Evolutionary conservation across 1,140 invertebrate genomes (phyloP), one percentile per base, ranked within the genome.

Genomic region (Papilio xuthus): DNA sequence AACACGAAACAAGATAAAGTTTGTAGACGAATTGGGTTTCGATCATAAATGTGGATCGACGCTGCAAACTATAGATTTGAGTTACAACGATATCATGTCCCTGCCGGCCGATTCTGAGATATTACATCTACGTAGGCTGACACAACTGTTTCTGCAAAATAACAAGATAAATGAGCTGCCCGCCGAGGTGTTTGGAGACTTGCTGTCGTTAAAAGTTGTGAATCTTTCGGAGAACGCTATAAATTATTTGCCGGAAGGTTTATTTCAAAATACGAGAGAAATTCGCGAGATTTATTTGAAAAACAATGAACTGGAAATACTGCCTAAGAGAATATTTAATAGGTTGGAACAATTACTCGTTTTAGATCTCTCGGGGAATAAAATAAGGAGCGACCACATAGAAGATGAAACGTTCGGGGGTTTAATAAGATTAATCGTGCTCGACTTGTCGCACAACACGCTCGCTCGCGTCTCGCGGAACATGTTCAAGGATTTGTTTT

Each of bases 401-500:
- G 95, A 96, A 85, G 95, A 95, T 85, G 95, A 95, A 84, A 96
- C 96, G 81, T 96, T 97, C 85, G 93, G 95, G 71, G 96, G 96
- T 80, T 94, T 97, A 75, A 96, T 95, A 82, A 95, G 96, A 81
- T 94, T 97, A 83, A 95, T 96, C 77, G 95, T 96, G 71, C 90
- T 97, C 73, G 96, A 97, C 90, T 91, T 97, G 78, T 96, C 96
- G 42, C 95, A 96, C 85, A 97, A 97, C 86, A 94, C 94, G 60
- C 86, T 97, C 50, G 95, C 95, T 20, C 93, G 95, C 47, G 94
- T 97, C 44, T 95, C 96, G 20, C 92, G 95, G n/a, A 95, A 95
- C 75, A 96, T 96, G 83, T 98, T 98, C 89, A 96, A 96, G 85
- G 97, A 97, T 87, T 94, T 98, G 74, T 97, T 97, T 89, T 97